Percentiles rank a stretch among this genome's conserved stretches.
Conservation (phyloP, 2,113 vertebrate genomes). For the Platichthys flesus region DNA sequence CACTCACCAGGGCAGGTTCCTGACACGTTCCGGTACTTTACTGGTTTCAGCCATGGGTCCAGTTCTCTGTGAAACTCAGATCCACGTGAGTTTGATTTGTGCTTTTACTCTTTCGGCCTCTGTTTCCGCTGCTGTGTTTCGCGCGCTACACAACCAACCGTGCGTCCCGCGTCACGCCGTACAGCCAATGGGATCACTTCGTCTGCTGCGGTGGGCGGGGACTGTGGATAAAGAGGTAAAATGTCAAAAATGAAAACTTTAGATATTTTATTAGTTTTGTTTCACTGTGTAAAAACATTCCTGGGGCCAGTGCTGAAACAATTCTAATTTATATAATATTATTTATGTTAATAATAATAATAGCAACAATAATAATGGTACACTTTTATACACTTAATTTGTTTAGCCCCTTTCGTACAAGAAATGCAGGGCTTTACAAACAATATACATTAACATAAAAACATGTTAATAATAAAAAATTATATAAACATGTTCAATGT, state of each 20-base stretch:
- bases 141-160: constrained; percentile 70
- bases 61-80: not conserved
- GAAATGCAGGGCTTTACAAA: too few relatives aligned
- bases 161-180: constrained; percentile 44
- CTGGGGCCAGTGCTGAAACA: too few relatives aligned
- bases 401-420: too few relatives aligned
- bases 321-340: too few relatives aligned
- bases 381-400: too few relatives aligned
- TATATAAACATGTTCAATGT: too few relatives aligned
- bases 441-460: too few relatives aligned
- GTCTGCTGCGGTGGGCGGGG: not conserved
- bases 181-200: constrained; percentile 42
- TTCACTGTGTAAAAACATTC: not conserved
- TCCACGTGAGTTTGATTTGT: not conserved
- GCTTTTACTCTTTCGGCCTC: not conserved
- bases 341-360: too few relatives aligned
- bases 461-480: too few relatives aligned
- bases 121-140: constrained; percentile 48
- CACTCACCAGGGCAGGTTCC: constrained; percentile 83
- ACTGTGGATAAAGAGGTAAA: not conserved
- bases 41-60: constrained; percentile 61
- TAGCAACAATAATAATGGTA: too few relatives aligned
- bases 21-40: constrained; percentile 54
- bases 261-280: not conserved
- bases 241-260: not conserved